Conservation (phyloP, 2,113 vertebrate genomes). For the Lampris incognitus region DNA sequence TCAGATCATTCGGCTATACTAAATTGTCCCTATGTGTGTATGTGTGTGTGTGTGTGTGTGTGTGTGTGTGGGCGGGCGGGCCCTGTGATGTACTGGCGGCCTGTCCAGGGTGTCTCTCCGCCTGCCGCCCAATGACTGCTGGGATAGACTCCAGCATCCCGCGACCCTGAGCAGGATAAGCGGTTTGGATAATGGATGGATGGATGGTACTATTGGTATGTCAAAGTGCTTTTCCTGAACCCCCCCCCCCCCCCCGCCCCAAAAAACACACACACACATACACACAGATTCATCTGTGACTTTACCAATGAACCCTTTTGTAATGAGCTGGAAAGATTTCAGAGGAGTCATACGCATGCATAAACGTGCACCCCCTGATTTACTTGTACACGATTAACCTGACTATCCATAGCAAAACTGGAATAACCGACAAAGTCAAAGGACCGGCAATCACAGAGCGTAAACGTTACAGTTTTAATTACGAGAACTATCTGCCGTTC, state of each 20-base stretch:
- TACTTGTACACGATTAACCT: slow-evolving; percentile 25
- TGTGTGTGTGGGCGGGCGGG: too few relatives aligned
- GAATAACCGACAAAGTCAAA: background rate
- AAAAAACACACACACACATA: background rate
- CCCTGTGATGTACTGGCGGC: too few relatives aligned
- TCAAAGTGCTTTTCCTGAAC: too few relatives aligned
- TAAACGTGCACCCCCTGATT: background rate
- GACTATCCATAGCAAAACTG: slow-evolving; percentile 9
- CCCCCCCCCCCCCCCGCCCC: background rate
- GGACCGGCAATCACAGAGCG: background rate
- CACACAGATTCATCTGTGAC: background rate
- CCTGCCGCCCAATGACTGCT: too few relatives aligned
- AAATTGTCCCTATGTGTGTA: too few relatives aligned
- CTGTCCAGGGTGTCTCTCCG: too few relatives aligned
- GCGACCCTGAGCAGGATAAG: too few relatives aligned
- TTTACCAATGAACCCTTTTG: background rate
- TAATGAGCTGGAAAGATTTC: background rate
- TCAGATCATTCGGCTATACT: too few relatives aligned
- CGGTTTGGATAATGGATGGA: too few relatives aligned
- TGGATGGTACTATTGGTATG: too few relatives aligned
- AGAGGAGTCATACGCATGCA: background rate
- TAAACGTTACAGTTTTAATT: slow-evolving; percentile 19
- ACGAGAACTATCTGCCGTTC: slow-evolving; percentile 14
- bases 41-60: too few relatives aligned
- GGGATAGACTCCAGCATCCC: too few relatives aligned